These are phyloP conservation scores for Triplophysa yarkandensis DNA, from an alignment of 2,797 vertebrate genomes.

Conservation along the genomic window DNA sequence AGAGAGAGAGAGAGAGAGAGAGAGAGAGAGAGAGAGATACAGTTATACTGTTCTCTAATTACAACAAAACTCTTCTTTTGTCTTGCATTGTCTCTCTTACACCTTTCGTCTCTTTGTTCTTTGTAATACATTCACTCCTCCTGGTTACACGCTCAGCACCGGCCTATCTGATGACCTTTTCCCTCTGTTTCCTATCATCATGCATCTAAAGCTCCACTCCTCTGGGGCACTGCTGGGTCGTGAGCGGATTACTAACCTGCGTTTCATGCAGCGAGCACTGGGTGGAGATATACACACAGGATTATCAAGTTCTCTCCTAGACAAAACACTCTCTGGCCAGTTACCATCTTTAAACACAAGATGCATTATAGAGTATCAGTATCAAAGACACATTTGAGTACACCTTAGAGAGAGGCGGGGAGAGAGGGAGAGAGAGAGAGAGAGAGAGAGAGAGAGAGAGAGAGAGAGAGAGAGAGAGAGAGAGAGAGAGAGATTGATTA, in stretches of 20 bases:
- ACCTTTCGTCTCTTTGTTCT: slow-evolving; percentile 18
- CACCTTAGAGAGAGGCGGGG: not conserved
- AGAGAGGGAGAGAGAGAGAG: slow-evolving; percentile 14
- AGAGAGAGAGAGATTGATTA: too few relatives aligned
- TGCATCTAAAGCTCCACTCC: slow-evolving; percentile 34
- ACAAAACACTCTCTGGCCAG: not conserved
- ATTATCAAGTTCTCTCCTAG: not conserved
- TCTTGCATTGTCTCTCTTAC: not conserved
- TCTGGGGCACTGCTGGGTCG: slow-evolving; percentile 28
- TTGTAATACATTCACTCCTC: slow-evolving; percentile 35
- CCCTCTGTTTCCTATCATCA: slow-evolving; percentile 39
- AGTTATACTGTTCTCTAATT: not conserved
- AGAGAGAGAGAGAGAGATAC: not conserved
- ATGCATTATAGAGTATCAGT: not conserved
- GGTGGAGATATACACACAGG: slow-evolving; percentile 50
- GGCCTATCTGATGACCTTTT: slow-evolving; percentile 45
- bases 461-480: not conserved
- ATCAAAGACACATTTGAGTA: slow-evolving; percentile 1
- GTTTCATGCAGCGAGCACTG: slow-evolving; percentile 33
- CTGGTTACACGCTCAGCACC: slow-evolving; percentile 19
- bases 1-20: slow-evolving; percentile 15
- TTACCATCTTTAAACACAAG: slow-evolving; percentile 3
- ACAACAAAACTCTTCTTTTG: slow-evolving; percentile 9
- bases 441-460: not conserved
- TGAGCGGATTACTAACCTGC: slow-evolving; percentile 25